Base-by-base conservation (phyloP, 2,888 invertebrate genomes). In the Pachydiplax longipennis region DNA sequence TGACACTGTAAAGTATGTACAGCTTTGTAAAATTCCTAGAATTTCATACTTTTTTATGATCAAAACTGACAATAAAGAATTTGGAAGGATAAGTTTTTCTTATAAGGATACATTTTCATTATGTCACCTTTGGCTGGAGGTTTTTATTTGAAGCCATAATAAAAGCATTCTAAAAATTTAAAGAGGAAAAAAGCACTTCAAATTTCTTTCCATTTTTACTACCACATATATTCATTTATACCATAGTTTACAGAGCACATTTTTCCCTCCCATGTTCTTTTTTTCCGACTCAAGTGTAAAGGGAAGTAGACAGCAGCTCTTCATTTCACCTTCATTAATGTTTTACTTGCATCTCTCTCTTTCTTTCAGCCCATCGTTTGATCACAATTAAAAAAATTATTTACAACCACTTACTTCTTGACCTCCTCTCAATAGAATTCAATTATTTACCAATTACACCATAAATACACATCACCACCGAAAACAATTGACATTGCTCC, bases 211-310 rank as follows among this genome's bases (percentile, higher is more conserved):
- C 53, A 53, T 53, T 53, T 87, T 87, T 87, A 87, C 87, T 87
- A 87, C 87, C 87, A 87, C 87, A 87, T 87, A 87, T 37, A 87
- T 87, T 87, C 87, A 87, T 87, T 87, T 87, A 87, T 87, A 87
- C 87, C 87, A 87, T 87, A 87, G 87, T 87, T 87, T 87, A 87
- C 87, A 87, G 87, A 87, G 87, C 87, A 87, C 87, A 87, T 87
- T 61, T 87, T 87, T 18, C 82, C 82, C 87, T 61, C 61, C 61
- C 61, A 61, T 12, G 87, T 87, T 61, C 87, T 61, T 87, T 87
- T 58, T 61, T 61, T 53, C 58, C 87, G 44, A 61, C 61, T 87
- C 37, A 61, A 87, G 18, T 37, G 53, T 53, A 18, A 53, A 53
- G 37, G 87, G 87, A 61, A 87, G 73, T 61, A 37, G 61, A 87